These are phyloP conservation scores for Charaxes varanes DNA, from an alignment of 1,140 invertebrate genomes.

Conservation along the genomic window DNA sequence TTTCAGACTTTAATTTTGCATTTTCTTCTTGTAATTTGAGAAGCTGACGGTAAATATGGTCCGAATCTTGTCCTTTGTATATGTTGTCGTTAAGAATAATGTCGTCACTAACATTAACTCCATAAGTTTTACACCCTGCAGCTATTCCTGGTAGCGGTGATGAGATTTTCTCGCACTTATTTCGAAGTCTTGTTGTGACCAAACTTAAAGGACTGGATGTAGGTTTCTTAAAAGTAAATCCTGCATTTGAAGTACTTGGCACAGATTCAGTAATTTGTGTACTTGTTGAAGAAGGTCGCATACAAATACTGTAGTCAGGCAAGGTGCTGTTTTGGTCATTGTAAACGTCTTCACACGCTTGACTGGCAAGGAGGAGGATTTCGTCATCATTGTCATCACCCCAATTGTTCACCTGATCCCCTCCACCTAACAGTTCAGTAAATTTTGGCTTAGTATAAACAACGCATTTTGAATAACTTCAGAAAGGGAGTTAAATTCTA, in stretches of 20 bases:
- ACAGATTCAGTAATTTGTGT: slow-evolving; percentile 31
- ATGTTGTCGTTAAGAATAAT: slow-evolving; percentile 48
- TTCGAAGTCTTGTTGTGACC: slow-evolving; percentile 39
- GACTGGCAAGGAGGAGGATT: slow-evolving; percentile 60
- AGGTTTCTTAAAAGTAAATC: slow-evolving; percentile 51
- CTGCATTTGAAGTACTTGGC: slow-evolving; percentile 37
- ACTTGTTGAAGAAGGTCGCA: slow-evolving; percentile 51
- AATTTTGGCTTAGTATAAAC: too few species aligned
- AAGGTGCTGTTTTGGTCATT: slow-evolving; percentile 31
- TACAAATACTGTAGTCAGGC: slow-evolving; percentile 47
- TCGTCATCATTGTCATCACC: slow-evolving; percentile 64
- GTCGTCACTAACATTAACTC: slow-evolving; percentile 32
- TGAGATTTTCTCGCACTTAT: slow-evolving; percentile 48
- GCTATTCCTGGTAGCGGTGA: slow-evolving; percentile 48
- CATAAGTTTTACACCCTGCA: slow-evolving; percentile 26
- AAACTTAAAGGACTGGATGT: slow-evolving; percentile 18
- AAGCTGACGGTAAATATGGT: slow-evolving; percentile 41
- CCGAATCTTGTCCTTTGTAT: slow-evolving; percentile 35
- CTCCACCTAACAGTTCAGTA: too few species aligned
- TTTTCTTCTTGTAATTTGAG: slow-evolving; percentile 55
- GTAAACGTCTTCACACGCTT: slow-evolving; percentile 59
- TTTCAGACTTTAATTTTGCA: slow-evolving; percentile 61
- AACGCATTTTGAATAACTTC: too few species aligned
- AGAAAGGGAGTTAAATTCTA: too few species aligned
- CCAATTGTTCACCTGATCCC: slow-evolving; percentile 41